phyloP scores from a whole-genome alignment of 2,797 vertebrate species.

The Atherinosoma microstoma region DNA sequence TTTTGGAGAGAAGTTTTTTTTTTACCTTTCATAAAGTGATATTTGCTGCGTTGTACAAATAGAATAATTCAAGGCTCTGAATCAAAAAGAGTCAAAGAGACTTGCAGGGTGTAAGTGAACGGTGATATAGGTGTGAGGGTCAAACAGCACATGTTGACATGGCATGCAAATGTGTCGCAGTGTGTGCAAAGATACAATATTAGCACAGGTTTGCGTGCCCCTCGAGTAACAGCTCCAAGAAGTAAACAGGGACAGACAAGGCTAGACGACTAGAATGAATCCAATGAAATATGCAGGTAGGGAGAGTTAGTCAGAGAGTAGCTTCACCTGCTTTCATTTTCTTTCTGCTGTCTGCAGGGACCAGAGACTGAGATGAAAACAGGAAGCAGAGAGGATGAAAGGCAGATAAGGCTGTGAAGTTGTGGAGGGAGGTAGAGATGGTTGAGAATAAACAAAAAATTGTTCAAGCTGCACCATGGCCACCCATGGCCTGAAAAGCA shows the following conservation, averaged over 20 bases:
- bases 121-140: not conserved
- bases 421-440: conserved; percentile 22
- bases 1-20: conserved; percentile 55
- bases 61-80: conserved; percentile 68
- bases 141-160: conserved; percentile 10
- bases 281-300: conserved; percentile 63
- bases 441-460: conserved; percentile 54
- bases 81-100: conserved; percentile 34
- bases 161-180: not conserved
- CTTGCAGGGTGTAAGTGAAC: not conserved
- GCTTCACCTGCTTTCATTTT: conserved; percentile 67
- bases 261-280: conserved; percentile 51
- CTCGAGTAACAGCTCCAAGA: not conserved
- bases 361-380: conserved; percentile 53
- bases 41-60: conserved; percentile 59
- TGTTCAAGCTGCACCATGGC: conserved; percentile 24
- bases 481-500: conserved; percentile 18
- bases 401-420: conserved; percentile 49
- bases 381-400: conserved; percentile 59
- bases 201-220: not conserved
- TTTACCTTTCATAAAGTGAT: conserved; percentile 52
- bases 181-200: not conserved
- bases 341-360: conserved; percentile 66
- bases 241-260: conserved; percentile 50
- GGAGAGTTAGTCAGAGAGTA: conserved; percentile 48